Evolutionary conservation across 1,140 invertebrate genomes (phyloP).

Genomic region (Bombus superbus): DNA sequence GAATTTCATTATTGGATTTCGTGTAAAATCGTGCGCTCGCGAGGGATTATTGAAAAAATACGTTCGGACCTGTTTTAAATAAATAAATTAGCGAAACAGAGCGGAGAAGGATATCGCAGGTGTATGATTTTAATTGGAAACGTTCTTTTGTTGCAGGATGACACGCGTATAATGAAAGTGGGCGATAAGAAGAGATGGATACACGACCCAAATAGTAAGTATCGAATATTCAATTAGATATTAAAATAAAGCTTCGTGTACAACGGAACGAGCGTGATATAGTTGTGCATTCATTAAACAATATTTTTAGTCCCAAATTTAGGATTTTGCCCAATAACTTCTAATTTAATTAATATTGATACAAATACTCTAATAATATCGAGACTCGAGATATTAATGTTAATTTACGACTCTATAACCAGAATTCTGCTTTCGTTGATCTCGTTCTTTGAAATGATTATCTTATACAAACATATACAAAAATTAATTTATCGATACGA

Average conservation of each 20-base stretch:
- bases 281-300: not conserved
- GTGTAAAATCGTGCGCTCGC: not conserved
- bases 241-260: not conserved
- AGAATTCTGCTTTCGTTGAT: too few species aligned
- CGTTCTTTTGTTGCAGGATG: conserved; percentile 80
- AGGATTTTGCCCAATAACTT: not conserved
- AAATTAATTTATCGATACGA: too few species aligned
- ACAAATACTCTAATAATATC: too few species aligned
- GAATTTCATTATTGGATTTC: conserved; percentile 15
- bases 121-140: not conserved
- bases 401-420: too few species aligned
- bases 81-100: not conserved
- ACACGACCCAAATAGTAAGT: conserved; percentile 90
- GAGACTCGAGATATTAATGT: too few species aligned
- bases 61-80: not conserved
- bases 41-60: not conserved
- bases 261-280: not conserved
- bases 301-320: not conserved
- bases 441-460: too few species aligned
- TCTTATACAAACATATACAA: too few species aligned
- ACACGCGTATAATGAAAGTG: conserved; percentile 81
- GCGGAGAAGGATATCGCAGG: too few species aligned
- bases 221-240: not conserved
- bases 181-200: conserved; percentile 89
- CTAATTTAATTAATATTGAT: too few species aligned